phyloP scores from a whole-genome alignment of 2,888 invertebrate genomes.

The Piscicola geometra region DNA sequence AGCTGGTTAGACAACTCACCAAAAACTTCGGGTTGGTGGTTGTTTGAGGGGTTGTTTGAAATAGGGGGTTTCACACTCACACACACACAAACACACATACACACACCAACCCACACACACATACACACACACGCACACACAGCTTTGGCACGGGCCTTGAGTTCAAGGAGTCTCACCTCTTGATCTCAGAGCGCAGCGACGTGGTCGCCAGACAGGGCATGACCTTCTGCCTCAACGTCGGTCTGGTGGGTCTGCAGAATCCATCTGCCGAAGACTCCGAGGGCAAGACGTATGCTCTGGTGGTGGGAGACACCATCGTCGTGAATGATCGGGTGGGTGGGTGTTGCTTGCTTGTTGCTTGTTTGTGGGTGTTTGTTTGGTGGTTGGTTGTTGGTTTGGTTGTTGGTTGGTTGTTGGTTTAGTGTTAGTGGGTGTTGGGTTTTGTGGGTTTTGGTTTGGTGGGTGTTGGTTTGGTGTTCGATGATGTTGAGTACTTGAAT shows the following conservation, averaged over 20 bases:
- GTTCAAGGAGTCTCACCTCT: constrained; percentile 87
- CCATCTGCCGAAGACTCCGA: constrained; percentile 71
- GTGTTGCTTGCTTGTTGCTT: neutral
- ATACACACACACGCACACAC: neutral
- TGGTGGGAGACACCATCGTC: constrained; percentile 92
- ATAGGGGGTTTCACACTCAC: too few relatives aligned
- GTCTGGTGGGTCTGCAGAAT: constrained; percentile 78
- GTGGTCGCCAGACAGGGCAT: constrained; percentile 80
- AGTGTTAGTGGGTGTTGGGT: neutral
- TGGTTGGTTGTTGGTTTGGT: neutral
- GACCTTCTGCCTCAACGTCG: constrained; percentile 92
- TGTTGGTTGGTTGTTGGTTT: neutral
- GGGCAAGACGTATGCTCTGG: constrained; percentile 81
- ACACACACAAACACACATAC: too few relatives aligned
- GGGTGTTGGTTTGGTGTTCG: too few relatives aligned
- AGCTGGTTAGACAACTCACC: constrained; percentile 73
- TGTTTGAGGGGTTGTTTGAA: neutral
- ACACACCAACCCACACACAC: too few relatives aligned
- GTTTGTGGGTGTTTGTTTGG: neutral
- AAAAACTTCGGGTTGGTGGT: constrained; percentile 76
- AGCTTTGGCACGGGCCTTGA: constrained; percentile 95
- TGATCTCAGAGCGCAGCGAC: constrained; percentile 83
- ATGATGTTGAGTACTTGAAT: too few relatives aligned
- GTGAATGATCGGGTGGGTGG: constrained; percentile 68
- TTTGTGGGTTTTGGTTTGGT: neutral